Conservation (phyloP, 2,797 vertebrate genomes). For the Chelonia mydas region DNA sequence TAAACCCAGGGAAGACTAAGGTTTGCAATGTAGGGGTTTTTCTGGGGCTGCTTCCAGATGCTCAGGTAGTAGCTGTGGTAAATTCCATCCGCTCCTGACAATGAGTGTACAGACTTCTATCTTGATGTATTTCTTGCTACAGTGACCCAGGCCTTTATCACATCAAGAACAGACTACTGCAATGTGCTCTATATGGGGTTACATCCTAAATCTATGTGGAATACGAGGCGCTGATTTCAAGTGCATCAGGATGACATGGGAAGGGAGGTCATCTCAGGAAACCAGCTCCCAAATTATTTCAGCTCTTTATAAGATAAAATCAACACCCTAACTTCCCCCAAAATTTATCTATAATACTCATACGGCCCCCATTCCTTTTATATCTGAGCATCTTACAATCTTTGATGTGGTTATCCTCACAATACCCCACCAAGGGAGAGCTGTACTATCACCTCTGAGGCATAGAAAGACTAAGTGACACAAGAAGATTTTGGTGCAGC, state of each 20-base stretch:
- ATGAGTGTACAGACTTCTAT: not conserved
- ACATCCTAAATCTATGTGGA: not conserved
- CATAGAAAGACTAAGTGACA: no score
- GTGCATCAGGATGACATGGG: not conserved
- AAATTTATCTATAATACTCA: no score
- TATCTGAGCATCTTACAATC: no score
- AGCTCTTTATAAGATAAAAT: no score
- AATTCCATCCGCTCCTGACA: not conserved
- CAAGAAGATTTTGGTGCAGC: no score
- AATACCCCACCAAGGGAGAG: no score
- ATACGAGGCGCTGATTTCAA: not conserved
- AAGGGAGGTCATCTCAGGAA: not conserved
- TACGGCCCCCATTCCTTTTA: no score
- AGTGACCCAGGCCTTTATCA: not conserved
- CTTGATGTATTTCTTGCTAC: not conserved
- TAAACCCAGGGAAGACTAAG: no score
- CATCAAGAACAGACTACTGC: not conserved
- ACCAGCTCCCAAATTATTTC: no score
- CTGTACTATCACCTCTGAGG: no score
- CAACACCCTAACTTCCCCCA: no score
- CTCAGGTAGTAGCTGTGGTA: not conserved
- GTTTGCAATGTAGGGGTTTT: not conserved
- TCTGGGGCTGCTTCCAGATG: not conserved
- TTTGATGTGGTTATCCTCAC: no score
- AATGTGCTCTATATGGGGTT: not conserved